Percentiles rank a stretch among this genome's conserved stretches.
Conservation (phyloP, 2,797 vertebrate genomes). For the Tragelaphus oryx region DNA sequence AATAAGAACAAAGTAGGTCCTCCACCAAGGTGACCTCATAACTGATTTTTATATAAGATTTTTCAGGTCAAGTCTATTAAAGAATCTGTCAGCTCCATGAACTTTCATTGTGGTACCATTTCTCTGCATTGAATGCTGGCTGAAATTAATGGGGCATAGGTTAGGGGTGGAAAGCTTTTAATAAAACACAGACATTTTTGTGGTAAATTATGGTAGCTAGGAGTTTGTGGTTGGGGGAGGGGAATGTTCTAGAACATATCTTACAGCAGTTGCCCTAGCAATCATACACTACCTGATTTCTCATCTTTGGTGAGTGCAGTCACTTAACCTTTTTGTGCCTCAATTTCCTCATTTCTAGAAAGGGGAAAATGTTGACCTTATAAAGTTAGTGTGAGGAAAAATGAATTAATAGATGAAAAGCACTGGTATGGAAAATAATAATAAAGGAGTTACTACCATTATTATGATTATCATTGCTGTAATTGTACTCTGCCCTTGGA, state of each 20-base stretch:
- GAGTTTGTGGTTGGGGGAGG: background rate
- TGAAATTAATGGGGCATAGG: background rate
- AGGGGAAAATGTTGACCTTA: background rate
- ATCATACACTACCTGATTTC: background rate
- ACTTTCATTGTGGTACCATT: background rate
- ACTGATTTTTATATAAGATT: background rate
- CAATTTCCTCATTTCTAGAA: background rate
- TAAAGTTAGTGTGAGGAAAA: background rate
- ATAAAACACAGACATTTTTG: background rate
- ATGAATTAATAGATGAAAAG: background rate
- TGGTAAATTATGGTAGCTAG: background rate
- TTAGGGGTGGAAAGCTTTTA: background rate
- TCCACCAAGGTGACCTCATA: background rate
- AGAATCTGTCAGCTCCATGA: background rate
- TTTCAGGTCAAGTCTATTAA: background rate
- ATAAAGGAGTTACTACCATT: background rate
- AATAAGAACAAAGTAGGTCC: background rate
- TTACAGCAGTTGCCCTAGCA: background rate
- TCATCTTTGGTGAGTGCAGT: background rate
- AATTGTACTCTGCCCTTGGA: background rate
- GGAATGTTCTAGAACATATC: background rate
- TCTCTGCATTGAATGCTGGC: background rate
- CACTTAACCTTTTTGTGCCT: background rate
- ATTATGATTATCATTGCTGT: background rate
- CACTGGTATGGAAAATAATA: background rate